Evolutionary conservation across 2,113 vertebrate species (phyloP), one percentile per base, ranked within the genome.

Genomic region (Pholis gunnellus): DNA sequence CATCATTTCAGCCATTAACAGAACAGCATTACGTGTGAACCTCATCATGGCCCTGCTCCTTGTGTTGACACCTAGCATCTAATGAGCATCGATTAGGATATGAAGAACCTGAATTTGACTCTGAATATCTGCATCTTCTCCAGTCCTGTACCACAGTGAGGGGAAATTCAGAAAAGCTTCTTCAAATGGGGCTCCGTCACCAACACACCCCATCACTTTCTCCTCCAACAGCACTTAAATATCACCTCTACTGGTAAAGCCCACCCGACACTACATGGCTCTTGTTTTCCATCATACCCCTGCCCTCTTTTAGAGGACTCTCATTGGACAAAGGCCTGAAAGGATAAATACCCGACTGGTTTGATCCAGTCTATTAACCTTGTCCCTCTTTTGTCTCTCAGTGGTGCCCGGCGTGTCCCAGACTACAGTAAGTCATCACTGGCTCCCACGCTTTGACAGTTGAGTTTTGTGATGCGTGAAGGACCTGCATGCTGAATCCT

Each of bases 401-500:
- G 60, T 57, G 8, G 5, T 29, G 70, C 34, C 44, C 66, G 48
- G 34, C 22, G 36, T 69, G 59, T 75, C 72, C 61, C 70, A 65
- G 59, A 57, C 60, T 59, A 72, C 66, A 91, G 65, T 83, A 82
- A 80, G 86, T 82, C 81, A 71, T 84, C 78, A 77, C 36, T 48
- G 48, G 56, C 81, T 66, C 48, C 78, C n/a, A 36, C 54, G 31
- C 78, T 78, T 63, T 86, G 83, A 89, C 80, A 77, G 87, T 48
- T 18, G 29, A 70, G 65, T 31, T 50, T 68, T 75, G 40, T 78
- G 63, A 89, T 78, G 81, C 70, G 36, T 87, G 84, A 90, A 91
- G 71, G 79, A 70, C 70, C 72, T 60, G 18, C 54, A 66, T 48
- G 78, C 60, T 84, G 74, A 71, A 63, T 54, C 2, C 5, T 68